These are phyloP conservation scores for Lamprotornis superbus DNA, from an alignment of 2,113 vertebrate species.

Conservation along the genomic window DNA sequence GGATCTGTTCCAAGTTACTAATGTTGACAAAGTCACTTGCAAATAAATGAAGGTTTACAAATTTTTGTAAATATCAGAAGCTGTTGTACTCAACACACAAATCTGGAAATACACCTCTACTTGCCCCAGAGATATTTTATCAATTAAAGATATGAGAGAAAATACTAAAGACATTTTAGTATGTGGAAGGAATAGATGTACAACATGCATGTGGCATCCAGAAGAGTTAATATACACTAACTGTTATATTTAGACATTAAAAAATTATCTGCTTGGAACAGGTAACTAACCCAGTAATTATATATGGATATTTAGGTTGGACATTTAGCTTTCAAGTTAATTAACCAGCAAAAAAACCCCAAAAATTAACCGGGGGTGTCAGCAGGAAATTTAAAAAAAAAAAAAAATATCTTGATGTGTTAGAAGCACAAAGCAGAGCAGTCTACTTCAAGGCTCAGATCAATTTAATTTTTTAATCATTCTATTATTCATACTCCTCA, in stretches of 20 bases:
- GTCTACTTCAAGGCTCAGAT: not conserved
- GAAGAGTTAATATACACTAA: not conserved
- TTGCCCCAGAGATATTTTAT: not conserved
- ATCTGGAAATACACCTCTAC: not conserved
- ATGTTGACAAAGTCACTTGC: not conserved
- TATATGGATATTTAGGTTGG: not conserved
- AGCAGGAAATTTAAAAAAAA: not conserved
- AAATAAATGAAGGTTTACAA: not conserved
- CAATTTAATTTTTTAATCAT: conserved; percentile 49
- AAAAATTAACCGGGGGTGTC: conserved; percentile 18
- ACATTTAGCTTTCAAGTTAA: conserved; percentile 44
- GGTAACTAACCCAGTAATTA: conserved; percentile 26
- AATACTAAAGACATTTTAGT: not conserved
- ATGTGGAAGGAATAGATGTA: not conserved
- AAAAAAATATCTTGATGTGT: not conserved
- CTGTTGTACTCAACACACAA: not conserved
- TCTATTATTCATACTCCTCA: not conserved
- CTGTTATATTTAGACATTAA: not conserved
- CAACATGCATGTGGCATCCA: not conserved
- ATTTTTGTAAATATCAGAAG: not conserved
- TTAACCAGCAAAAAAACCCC: conserved; percentile 23
- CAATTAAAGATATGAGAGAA: not conserved
- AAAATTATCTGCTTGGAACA: conserved; percentile 16
- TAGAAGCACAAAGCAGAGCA: conserved; percentile 10
- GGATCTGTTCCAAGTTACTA: not conserved